Evolutionary conservation across 92 coral and sea anemone genomes (phyloP), one percentile per base, ranked within the genome.

Genomic region (Porites rus): DNA sequence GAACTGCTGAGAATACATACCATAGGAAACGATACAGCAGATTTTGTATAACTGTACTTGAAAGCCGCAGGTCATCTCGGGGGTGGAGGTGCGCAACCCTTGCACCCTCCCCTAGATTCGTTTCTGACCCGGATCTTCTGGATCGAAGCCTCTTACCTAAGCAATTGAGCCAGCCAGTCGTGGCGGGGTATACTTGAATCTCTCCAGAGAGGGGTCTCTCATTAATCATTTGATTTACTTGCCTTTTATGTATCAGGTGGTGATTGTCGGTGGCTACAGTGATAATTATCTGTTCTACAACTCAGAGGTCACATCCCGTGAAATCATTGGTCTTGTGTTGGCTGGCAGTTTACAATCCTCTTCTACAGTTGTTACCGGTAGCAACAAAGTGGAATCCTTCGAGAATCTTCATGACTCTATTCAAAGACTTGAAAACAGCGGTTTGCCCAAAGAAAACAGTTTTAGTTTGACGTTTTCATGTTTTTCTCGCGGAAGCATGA

Each of bases 291-390:
- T 94, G 70, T 94, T 93, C 79, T 87, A 92, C 85, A n/a, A 80
- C 76, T 60, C 91, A 31, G 95, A 80, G 52, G 98, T 90, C 2
- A 90, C 94, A 10, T 88, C 84, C 74, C 88, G 90, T 69, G 98
- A 93, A 71, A 90, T 94, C 68, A 90, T 90, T 87, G 98, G 98
- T 60, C 84, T 94, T 22, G 98, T 94, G 24, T 78, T 94, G 8
- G 91, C 94, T 75, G 98, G 98, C 28, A 75, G 91, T 70, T 51
- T 94, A 54, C 84, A 51, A 43, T 82, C 92, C 63, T 59, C 96
- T 2, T 92, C 98, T 10, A 89, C 88, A 31, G 53, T 93, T 20
- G 54, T 94, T 54, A 73, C 88, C 21, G 80, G 81, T 46, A 84
- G 90, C 31, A 72, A 74, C 64, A 71, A 51, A 50, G 19, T 67